A percentile compares a stretch with the other conserved stretches of the same genome.
Conservation (phyloP, 2,113 vertebrate species). For the Gobio gobio region DNA sequence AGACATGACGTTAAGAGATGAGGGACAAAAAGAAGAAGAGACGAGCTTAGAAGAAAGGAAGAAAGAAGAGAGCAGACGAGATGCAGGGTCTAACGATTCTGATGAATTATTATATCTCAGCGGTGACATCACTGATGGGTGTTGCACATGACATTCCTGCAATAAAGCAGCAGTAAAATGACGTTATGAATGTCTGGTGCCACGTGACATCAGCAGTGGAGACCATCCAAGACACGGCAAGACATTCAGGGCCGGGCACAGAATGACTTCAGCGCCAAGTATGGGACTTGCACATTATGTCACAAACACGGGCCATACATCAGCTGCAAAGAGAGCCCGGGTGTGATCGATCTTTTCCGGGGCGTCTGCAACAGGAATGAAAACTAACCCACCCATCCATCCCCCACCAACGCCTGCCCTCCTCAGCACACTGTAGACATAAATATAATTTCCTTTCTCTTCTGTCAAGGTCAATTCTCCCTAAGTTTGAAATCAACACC, state of each 20-base stretch:
- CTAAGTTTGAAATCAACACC: constrained; percentile 35
- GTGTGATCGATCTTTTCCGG: constrained; percentile 40
- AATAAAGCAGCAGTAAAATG: background rate
- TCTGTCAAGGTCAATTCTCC: constrained; percentile 51
- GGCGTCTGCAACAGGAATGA: constrained; percentile 16
- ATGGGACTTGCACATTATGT: constrained; percentile 14
- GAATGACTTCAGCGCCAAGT: constrained; percentile 25
- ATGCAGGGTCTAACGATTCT: background rate
- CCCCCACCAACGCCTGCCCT: constrained; percentile 13
- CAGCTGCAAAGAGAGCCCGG: constrained; percentile 20
- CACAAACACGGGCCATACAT: constrained; percentile 34
- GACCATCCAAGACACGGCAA: constrained; percentile 11
- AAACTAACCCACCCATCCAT: constrained; percentile 16
- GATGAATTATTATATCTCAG: background rate
- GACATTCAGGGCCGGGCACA: background rate
- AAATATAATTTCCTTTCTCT: constrained; percentile 48
- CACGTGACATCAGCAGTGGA: constrained; percentile 7
- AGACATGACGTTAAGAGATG: too few species aligned
- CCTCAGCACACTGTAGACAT: constrained; percentile 17
- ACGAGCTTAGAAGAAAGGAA: background rate
- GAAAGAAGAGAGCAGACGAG: background rate
- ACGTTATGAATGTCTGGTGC: background rate
- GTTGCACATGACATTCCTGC: constrained; percentile 21
- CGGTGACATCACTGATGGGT: background rate
- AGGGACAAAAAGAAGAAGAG: background rate